These are phyloP conservation scores for Hiodon tergisus DNA, from an alignment of 2,113 vertebrate species.

Conservation along the genomic window DNA sequence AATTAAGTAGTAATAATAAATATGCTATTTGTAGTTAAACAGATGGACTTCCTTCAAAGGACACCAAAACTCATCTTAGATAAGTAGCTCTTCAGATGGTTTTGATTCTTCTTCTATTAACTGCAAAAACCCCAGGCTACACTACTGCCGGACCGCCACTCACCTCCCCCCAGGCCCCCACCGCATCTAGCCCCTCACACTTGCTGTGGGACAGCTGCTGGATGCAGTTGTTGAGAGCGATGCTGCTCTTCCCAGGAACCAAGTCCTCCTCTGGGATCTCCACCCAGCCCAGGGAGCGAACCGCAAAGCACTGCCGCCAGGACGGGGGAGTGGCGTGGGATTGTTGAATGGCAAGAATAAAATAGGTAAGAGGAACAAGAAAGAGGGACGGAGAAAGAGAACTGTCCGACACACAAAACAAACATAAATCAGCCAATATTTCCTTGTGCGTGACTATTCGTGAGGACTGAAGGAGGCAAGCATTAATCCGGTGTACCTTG, in stretches of 20 bases:
- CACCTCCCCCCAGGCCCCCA: slow-evolving; percentile 76
- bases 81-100: too few species aligned
- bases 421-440: background rate
- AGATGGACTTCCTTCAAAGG: too few species aligned
- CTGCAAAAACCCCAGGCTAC: background rate
- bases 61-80: too few species aligned
- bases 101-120: too few species aligned
- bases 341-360: background rate
- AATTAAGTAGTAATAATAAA: too few species aligned
- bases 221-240: slow-evolving; percentile 91
- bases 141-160: slow-evolving; percentile 33
- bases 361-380: slow-evolving; percentile 3
- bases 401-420: too few species aligned
- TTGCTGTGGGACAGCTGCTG: slow-evolving; percentile 86
- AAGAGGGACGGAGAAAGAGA: background rate
- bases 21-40: too few species aligned
- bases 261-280: slow-evolving; percentile 93
- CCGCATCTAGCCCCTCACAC: slow-evolving; percentile 60
- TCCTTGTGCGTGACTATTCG: background rate
- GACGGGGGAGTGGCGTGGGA: background rate
- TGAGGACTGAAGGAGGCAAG: background rate
- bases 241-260: slow-evolving; percentile 89
- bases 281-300: slow-evolving; percentile 90
- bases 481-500: slow-evolving; percentile 67
- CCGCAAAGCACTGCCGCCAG: slow-evolving; percentile 76